Conservation (phyloP, 1,140 invertebrate species). For the Lanistes nyassanus region DNA sequence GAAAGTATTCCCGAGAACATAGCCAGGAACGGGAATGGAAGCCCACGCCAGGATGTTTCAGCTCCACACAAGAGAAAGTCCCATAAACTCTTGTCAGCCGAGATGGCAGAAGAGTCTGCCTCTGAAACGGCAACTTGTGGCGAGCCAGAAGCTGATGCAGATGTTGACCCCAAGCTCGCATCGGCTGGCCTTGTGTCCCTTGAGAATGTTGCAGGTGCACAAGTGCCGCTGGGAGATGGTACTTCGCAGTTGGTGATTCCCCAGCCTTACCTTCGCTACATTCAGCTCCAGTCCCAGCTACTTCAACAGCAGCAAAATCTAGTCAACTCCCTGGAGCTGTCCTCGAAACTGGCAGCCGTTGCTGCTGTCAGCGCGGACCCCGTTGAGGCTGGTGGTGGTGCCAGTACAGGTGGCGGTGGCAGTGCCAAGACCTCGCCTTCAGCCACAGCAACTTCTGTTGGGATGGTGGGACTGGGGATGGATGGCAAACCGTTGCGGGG, state of each 20-base stretch:
- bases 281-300: constrained; percentile 37
- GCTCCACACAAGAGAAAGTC: background rate
- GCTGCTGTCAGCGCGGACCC: constrained; percentile 5
- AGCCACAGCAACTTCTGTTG: background rate
- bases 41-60: background rate
- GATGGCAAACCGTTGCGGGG: constrained; percentile 1
- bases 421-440: background rate
- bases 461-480: background rate
- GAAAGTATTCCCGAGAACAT: background rate
- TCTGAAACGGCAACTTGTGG: background rate
- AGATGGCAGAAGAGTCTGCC: constrained; percentile 11
- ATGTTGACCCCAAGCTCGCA: background rate
- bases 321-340: constrained; percentile 26
- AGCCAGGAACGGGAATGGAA: background rate
- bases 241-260: constrained; percentile 37
- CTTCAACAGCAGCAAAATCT: constrained; percentile 34
- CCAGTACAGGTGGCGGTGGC: background rate
- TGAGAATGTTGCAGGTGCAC: too few species aligned
- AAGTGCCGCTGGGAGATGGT: background rate
- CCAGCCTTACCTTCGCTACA: constrained; percentile 42
- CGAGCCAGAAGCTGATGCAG: background rate
- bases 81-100: background rate
- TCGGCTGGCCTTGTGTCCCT: too few species aligned
- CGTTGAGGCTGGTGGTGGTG: background rate
- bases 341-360: constrained; percentile 13